These are phyloP conservation scores for Stenopsyche tienmushanensis DNA, from an alignment of 1,140 invertebrate genomes.

Conservation along the genomic window DNA sequence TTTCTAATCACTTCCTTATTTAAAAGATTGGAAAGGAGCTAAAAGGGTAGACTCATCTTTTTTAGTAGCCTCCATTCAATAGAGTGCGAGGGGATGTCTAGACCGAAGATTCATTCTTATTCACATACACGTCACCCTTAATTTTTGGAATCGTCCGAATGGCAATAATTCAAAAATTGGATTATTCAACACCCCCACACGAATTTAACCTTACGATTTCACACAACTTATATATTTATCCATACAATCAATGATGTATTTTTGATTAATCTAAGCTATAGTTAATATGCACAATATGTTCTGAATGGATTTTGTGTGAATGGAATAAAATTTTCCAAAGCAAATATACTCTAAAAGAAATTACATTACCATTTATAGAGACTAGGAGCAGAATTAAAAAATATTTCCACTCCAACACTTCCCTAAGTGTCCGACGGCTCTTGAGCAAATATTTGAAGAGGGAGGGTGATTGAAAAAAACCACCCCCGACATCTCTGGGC, in stretches of 20 bases:
- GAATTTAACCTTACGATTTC: too few species aligned
- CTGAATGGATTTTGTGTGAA: too few species aligned
- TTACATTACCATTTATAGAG: slow-evolving; percentile 17
- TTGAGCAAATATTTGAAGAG: slow-evolving; percentile 39
- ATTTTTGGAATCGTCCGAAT: too few species aligned
- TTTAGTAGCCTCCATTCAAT: slow-evolving; percentile 14
- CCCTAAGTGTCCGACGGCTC: slow-evolving; percentile 37
- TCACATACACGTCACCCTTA: neutral
- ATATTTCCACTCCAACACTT: slow-evolving; percentile 38
- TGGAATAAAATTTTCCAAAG: neutral
- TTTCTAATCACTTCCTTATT: slow-evolving; percentile 31
- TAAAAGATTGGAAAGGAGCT: slow-evolving; percentile 21
- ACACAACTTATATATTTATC: too few species aligned
- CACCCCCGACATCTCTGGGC: slow-evolving; percentile 20
- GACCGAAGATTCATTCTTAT: neutral
- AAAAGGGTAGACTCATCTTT: slow-evolving; percentile 22
- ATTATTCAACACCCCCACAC: neutral
- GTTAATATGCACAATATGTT: too few species aligned
- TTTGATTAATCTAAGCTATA: too few species aligned
- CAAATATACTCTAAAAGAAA: slow-evolving; percentile 2
- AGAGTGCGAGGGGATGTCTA: slow-evolving; percentile 6
- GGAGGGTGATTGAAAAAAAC: slow-evolving; percentile 25
- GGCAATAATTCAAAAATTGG: too few species aligned
- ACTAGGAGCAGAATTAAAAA: slow-evolving; percentile 23
- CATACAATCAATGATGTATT: too few species aligned